Base-by-base conservation (phyloP, 2,888 invertebrate genomes). In the Nymphalis c-album region DNA sequence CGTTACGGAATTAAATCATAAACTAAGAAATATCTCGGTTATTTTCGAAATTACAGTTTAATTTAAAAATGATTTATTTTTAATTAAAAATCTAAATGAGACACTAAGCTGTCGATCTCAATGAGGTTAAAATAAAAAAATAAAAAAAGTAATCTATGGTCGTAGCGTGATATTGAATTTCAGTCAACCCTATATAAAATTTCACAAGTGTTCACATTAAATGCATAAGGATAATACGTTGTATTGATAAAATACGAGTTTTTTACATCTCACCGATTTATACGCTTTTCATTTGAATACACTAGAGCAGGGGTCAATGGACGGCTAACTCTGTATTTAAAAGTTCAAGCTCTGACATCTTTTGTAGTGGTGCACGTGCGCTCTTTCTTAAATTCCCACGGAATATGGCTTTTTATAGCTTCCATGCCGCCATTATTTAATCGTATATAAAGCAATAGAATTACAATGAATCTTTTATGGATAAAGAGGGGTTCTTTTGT, bases 121-220 rank as follows among this genome's bases (percentile, higher is more conserved):
- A 13, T 13, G 4, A 13, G 4, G 2, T 40, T 40, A 13, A 40
- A 40, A 40, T 40, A 40, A 40, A 40, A 40, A 40, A 18, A 18
- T 18, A 20, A 20, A n/a, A n/a, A n/a, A n/a, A n/a, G 20, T 20
- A 13, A 22, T 51, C 22, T 51, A 13, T 51, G 51, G 22, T 22
- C 26, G 22, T 6, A 4, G 13, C 17, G 6, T 16, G 16, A 22
- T 22, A 22, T 26, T 10, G 13, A 22, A 13, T 18, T 35, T 18
- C 7, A 18, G 46, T 40, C 73, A 78, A 64, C 80, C 80, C 79
- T 78, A 73, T 26, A 20, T 51, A 16, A 65, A 59, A 74, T 71
- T 77, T 73, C 78, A 79, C 80, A 79, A 82, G 78, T 79, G 80
- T 79, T 75, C 78, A 77, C 73, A 79, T 75, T 78, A 79, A 77